Conservation (phyloP, 2,888 invertebrate genomes). For the Coleophora flavipennella region DNA sequence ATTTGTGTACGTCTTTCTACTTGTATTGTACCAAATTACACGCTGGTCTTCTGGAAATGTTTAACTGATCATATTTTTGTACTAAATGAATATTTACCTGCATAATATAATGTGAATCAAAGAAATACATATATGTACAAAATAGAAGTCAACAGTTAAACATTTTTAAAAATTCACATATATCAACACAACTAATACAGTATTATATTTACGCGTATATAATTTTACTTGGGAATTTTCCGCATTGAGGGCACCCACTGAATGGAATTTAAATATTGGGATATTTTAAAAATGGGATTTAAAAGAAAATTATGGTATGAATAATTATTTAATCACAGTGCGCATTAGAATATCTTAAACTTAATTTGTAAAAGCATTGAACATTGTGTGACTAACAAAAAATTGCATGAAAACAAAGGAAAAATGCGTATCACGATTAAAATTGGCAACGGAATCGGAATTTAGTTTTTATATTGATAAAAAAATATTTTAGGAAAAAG, state of each 20-base stretch:
- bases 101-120: no score
- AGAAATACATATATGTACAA: no score
- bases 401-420: constrained; percentile 11
- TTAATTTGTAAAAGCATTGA: no score
- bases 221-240: constrained; percentile 5
- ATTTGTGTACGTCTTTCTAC: constrained; percentile 32
- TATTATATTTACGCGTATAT: constrained; percentile 1
- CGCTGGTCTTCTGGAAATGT: background rate
- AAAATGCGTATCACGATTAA: constrained; percentile 3
- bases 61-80: constrained; percentile 1
- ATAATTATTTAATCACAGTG: background rate
- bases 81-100: no score
- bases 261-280: constrained; percentile 2
- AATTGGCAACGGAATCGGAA: background rate
- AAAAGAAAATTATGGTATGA: background rate
- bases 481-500: background rate
- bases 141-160: no score
- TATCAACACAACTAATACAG: constrained; percentile 7
- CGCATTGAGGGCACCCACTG: constrained; percentile 8
- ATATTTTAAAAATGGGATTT: background rate
- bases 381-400: constrained; percentile 16
- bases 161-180: constrained; percentile 2
- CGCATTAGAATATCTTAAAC: background rate
- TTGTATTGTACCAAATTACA: constrained; percentile 2
- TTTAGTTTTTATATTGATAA: background rate